These are phyloP conservation scores for Meandrina meandrites DNA, from an alignment of 92 coral and sea anemone species.

Conservation along the genomic window DNA sequence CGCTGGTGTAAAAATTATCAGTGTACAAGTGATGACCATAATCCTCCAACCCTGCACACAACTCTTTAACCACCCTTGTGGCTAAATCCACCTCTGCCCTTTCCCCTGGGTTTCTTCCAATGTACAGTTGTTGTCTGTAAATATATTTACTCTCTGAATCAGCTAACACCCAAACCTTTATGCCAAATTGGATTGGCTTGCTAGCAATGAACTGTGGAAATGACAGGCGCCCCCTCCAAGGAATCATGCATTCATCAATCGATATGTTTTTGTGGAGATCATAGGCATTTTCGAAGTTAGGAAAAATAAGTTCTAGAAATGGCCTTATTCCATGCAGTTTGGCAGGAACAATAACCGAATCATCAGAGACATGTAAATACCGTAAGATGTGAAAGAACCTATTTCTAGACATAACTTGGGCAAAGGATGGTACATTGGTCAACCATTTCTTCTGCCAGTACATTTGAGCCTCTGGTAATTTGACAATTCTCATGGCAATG, in stretches of 20 bases:
- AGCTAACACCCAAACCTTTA: constrained; percentile 7
- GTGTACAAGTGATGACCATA: constrained; percentile 18
- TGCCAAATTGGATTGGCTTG: too few species aligned
- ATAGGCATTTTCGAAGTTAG: not conserved
- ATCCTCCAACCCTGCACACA: constrained; percentile 4
- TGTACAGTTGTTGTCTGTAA: not conserved
- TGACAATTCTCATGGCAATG: constrained; percentile 23
- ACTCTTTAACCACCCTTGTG: constrained; percentile 11
- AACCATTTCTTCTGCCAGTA: constrained; percentile 8
- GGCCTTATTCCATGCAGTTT: too few species aligned
- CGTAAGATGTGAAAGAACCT: too few species aligned
- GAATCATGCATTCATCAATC: not conserved
- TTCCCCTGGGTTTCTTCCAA: not conserved
- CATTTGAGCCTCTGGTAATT: constrained; percentile 9
- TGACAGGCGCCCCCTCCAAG: constrained; percentile 10
- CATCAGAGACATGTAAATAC: too few species aligned
- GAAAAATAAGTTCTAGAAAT: not conserved
- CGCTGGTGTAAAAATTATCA: constrained; percentile 10
- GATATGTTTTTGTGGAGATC: too few species aligned
- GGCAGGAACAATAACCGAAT: too few species aligned
- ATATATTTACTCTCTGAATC: constrained; percentile 15
- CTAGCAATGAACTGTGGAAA: too few species aligned
- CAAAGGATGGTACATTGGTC: too few species aligned
- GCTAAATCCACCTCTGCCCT: constrained; percentile 7
- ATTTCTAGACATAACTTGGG: too few species aligned